Evolutionary conservation across 2,113 vertebrate species (phyloP).

Genomic region (Chloropsis cyanopogon): DNA sequence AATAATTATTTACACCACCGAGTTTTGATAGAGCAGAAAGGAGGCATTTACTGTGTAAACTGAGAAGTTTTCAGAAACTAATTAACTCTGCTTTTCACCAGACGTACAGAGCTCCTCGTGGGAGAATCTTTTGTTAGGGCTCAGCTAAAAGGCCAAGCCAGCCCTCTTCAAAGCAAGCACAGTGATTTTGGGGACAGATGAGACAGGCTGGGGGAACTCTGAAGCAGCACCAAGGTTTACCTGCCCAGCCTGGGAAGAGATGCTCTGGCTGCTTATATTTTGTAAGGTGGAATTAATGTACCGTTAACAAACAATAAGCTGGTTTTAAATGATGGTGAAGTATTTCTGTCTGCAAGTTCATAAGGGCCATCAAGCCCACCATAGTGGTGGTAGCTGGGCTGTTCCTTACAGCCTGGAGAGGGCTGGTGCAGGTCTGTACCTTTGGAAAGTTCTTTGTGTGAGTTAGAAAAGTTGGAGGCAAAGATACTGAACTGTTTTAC

Average conservation of each 20-base stretch:
- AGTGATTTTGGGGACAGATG: background rate
- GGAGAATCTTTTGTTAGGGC: constrained; percentile 28
- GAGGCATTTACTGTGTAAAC: constrained; percentile 31
- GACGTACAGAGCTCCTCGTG: background rate
- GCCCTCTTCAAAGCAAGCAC: background rate
- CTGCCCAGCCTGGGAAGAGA: background rate
- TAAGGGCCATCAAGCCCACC: background rate
- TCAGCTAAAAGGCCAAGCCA: background rate
- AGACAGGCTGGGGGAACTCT: background rate
- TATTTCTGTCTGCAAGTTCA: background rate
- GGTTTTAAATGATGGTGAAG: background rate
- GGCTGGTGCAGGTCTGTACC: background rate
- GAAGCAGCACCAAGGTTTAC: background rate
- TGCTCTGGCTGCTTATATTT: background rate
- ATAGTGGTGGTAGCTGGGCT: fast-evolving
- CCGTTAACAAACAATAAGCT: background rate
- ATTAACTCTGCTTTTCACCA: constrained; percentile 49
- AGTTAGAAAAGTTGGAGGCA: background rate
- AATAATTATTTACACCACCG: constrained; percentile 55
- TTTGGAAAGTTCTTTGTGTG: background rate
- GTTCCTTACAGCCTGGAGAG: background rate
- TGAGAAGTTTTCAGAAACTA: constrained; percentile 56
- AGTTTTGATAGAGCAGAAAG: constrained; percentile 11
- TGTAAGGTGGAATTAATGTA: background rate
- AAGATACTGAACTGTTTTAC: background rate